Evolutionary conservation across 2,888 invertebrate genomes (phyloP).

Genomic region (Labia minor): DNA sequence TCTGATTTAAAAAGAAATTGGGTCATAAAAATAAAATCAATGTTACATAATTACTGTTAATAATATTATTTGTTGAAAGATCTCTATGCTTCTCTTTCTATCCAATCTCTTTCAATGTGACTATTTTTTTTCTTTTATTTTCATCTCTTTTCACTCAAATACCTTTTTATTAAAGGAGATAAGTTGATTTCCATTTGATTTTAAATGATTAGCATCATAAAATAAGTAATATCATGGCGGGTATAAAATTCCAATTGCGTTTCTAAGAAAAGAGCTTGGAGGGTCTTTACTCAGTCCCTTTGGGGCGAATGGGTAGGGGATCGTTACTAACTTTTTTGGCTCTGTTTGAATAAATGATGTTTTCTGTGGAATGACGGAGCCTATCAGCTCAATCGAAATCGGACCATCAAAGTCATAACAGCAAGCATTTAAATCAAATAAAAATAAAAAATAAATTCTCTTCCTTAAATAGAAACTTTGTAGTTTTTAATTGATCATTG

Average conservation of each 20-base stretch:
- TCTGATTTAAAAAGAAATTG: too few species aligned
- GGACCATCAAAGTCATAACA: background rate
- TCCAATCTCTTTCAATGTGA: too few species aligned
- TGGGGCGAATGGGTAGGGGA: background rate
- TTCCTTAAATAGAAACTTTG: background rate
- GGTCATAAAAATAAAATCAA: too few species aligned
- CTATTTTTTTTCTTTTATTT: background rate
- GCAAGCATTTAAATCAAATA: background rate
- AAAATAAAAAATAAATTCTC: background rate
- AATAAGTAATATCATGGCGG: background rate
- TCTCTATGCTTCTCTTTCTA: too few species aligned
- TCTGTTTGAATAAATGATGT: slow-evolving; percentile 13
- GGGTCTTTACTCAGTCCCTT: background rate
- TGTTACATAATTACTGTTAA: too few species aligned
- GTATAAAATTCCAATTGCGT: slow-evolving; percentile 2
- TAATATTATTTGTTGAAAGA: too few species aligned
- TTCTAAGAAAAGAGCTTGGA: background rate
- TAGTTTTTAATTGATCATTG: too few species aligned
- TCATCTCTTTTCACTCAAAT: background rate
- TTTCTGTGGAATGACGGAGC: background rate
- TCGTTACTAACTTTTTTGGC: background rate
- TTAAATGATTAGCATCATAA: slow-evolving; percentile 5
- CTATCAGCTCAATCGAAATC: background rate
- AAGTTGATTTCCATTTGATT: slow-evolving; percentile 13
- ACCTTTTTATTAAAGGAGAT: slow-evolving; percentile 7